phyloP scores from a whole-genome alignment of 1,140 invertebrate genomes.

The Apis florea region DNA sequence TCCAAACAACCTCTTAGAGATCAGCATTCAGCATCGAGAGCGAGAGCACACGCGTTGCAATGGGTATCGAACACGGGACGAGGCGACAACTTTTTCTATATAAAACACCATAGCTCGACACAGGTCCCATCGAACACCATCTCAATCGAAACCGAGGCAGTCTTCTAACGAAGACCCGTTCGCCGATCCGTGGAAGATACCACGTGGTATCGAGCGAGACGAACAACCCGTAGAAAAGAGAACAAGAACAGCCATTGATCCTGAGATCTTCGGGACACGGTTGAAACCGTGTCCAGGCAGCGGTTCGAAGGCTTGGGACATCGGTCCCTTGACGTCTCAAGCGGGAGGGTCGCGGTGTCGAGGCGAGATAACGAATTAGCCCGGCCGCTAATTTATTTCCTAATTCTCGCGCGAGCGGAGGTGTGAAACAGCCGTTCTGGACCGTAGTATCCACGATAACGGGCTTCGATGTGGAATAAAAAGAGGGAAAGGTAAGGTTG shows the following conservation, averaged over 20 bases:
- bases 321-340: conserved; percentile 72
- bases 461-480: conserved; percentile 59
- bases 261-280: conserved; percentile 51
- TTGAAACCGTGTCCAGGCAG: conserved; percentile 53
- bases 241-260: conserved; percentile 53
- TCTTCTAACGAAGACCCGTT: conserved; percentile 60
- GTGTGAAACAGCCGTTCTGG: conserved; percentile 79
- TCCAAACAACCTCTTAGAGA: neutral
- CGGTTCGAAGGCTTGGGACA: conserved; percentile 50
- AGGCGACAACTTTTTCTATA: conserved; percentile 10
- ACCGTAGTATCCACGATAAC: conserved; percentile 68
- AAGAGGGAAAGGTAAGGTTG: conserved; percentile 44
- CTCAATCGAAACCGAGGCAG: conserved; percentile 52
- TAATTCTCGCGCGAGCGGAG: conserved; percentile 78
- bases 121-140: conserved; percentile 12
- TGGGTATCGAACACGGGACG: too few species aligned
- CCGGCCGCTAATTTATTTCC: conserved; percentile 79
- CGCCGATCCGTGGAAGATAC: conserved; percentile 29
- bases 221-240: conserved; percentile 12
- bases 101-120: neutral
- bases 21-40: neutral
- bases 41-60: neutral
- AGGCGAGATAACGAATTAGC: conserved; percentile 79
- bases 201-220: conserved; percentile 3
- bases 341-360: conserved; percentile 70